Conservation (phyloP, 1,140 invertebrate genomes). For the Hyposmocoma kahamanoa region DNA sequence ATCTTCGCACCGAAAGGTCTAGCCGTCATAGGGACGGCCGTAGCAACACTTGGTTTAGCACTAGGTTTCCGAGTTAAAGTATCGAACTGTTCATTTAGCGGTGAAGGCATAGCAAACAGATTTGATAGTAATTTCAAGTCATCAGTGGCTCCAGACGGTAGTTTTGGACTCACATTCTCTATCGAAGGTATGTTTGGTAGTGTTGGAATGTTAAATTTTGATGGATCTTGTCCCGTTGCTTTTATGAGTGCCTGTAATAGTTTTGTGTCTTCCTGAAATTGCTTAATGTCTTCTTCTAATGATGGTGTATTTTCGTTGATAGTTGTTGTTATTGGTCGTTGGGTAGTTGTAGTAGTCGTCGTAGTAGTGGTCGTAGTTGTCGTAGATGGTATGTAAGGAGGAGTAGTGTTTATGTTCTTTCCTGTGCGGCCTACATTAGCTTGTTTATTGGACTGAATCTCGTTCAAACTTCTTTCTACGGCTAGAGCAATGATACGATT, state of each 20-base stretch:
- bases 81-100: constrained; percentile 49
- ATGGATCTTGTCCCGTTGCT: constrained; percentile 66
- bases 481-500: constrained; percentile 70
- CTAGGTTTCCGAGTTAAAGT: constrained; percentile 41
- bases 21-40: constrained; percentile 21
- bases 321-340: constrained; percentile 31
- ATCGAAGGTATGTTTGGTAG: constrained; percentile 29
- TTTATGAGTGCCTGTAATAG: constrained; percentile 63
- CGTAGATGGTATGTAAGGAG: constrained; percentile 26
- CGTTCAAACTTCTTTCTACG: constrained; percentile 66
- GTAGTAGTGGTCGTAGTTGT: constrained; percentile 33
- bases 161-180: constrained; percentile 45
- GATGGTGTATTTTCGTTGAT: constrained; percentile 32
- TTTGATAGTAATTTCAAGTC: constrained; percentile 52
- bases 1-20: constrained; percentile 52
- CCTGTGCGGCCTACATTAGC: constrained; percentile 24
- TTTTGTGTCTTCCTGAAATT: constrained; percentile 70
- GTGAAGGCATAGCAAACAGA: constrained; percentile 47
- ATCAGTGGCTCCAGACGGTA: constrained; percentile 25
- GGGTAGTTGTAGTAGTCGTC: constrained; percentile 29
- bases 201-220: constrained; percentile 63
- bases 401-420: constrained; percentile 25
- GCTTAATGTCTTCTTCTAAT: constrained; percentile 66
- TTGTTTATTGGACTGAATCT: constrained; percentile 46
- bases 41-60: constrained; percentile 13